These are phyloP conservation scores for Sisor rabdophorus DNA, from an alignment of 2,113 vertebrate genomes.

Conservation along the genomic window DNA sequence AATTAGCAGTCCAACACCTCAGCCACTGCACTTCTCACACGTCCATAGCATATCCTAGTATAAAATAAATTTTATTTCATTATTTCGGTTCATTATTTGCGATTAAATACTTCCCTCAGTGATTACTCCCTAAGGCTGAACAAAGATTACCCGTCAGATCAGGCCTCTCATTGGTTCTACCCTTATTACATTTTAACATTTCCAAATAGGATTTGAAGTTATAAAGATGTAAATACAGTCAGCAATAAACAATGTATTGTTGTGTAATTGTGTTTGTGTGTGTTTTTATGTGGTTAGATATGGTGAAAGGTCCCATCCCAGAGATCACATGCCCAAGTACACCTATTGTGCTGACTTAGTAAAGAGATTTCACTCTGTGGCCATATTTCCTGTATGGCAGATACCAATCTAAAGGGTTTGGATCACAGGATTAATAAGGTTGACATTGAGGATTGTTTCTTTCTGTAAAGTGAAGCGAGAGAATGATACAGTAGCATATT, in stretches of 20 bases:
- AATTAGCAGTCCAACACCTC: too few relatives aligned
- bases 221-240: too few relatives aligned
- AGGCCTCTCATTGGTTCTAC: background rate
- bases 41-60: too few relatives aligned
- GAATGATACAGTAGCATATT: background rate
- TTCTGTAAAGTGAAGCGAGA: too few relatives aligned
- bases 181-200: background rate
- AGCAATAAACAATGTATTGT: background rate
- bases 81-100: background rate
- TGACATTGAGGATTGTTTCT: background rate
- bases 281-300: background rate
- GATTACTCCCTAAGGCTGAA: too few relatives aligned
- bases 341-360: background rate
- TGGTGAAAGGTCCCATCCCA: background rate
- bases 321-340: background rate
- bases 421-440: background rate
- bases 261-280: background rate
- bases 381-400: background rate
- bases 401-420: background rate
- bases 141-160: background rate
- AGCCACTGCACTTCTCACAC: too few relatives aligned
- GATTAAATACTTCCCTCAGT: background rate
- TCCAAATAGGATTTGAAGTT: background rate
- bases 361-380: background rate
- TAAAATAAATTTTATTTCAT: background rate